A percentile compares a stretch with the other conserved stretches of the same genome.
Conservation (phyloP, 2,888 invertebrate genomes). For the Rhyacophila evoluta region DNA sequence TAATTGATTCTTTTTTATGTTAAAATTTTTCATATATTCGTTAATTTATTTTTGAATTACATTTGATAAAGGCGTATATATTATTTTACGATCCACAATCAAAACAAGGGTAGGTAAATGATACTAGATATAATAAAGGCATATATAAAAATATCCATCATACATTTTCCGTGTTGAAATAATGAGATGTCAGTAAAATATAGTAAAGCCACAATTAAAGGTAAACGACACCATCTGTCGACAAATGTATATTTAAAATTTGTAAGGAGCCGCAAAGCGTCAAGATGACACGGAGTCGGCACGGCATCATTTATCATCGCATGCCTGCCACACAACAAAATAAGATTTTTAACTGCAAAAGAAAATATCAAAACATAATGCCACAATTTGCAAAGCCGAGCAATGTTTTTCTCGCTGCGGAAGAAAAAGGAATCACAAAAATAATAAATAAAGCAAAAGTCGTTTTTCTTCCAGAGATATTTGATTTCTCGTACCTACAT, state of each 20-base stretch:
- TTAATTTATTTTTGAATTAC: too few relatives aligned
- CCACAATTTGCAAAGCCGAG: slow-evolving; percentile 25
- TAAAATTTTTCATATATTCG: too few relatives aligned
- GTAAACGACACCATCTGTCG: slow-evolving; percentile 19
- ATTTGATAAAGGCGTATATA: too few relatives aligned
- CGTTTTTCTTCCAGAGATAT: slow-evolving; percentile 18
- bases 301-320: slow-evolving; percentile 30
- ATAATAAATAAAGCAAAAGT: slow-evolving; percentile 22
- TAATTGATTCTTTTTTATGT: too few relatives aligned
- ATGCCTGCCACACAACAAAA: slow-evolving; percentile 15
- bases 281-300: slow-evolving; percentile 26
- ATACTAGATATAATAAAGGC: background rate
- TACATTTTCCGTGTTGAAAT: background rate
- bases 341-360: slow-evolving; percentile 31
- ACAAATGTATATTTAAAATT: slow-evolving; percentile 22
- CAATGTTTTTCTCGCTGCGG: slow-evolving; percentile 11
- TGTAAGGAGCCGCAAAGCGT: background rate
- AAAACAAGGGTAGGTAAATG: background rate
- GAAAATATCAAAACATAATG: slow-evolving; percentile 32
- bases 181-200: slow-evolving; percentile 22
- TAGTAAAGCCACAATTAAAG: slow-evolving; percentile 18
- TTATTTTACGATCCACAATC: too few relatives aligned
- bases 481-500: slow-evolving; percentile 20
- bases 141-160: background rate
- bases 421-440: slow-evolving; percentile 20